These are phyloP conservation scores for Gymnogyps californianus DNA, from an alignment of 2,113 vertebrate genomes.

Conservation along the genomic window DNA sequence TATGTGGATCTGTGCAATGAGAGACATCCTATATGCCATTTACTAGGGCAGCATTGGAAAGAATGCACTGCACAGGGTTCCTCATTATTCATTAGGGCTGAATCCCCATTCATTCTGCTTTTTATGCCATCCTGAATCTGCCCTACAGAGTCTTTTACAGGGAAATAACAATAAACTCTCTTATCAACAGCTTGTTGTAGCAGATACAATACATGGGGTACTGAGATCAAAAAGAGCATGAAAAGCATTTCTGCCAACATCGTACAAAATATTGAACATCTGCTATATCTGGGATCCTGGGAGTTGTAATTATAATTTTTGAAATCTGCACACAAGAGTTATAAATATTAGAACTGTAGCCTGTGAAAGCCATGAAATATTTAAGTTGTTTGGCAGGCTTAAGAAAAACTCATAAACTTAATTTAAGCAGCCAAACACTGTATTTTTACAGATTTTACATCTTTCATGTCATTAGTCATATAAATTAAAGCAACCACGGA, in stretches of 20 bases:
- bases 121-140: conserved; percentile 28
- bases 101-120: conserved; percentile 31
- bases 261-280: conserved; percentile 85
- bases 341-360: conserved; percentile 88
- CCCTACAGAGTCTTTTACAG: conserved; percentile 57
- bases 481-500: conserved; percentile 75
- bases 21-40: not conserved
- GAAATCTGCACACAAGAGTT: conserved; percentile 85
- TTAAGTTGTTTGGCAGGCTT: conserved; percentile 85
- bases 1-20: not conserved
- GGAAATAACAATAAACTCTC: conserved; percentile 75
- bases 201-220: conserved; percentile 79
- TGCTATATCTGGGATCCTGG: conserved; percentile 83
- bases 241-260: conserved; percentile 82
- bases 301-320: conserved; percentile 87
- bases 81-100: conserved; percentile 52
- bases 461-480: conserved; percentile 78
- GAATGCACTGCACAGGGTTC: not conserved
- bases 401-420: conserved; percentile 85
- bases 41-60: not conserved
- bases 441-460: conserved; percentile 79
- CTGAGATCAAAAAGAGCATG: conserved; percentile 81
- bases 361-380: conserved; percentile 85
- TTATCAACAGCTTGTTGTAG: conserved; percentile 81
- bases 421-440: conserved; percentile 82